A percentile compares a stretch with the other conserved stretches of the same genome.
phyloP scores from a whole-genome alignment of 2,797 vertebrate genomes.

The Coccyzus lansbergi region DNA sequence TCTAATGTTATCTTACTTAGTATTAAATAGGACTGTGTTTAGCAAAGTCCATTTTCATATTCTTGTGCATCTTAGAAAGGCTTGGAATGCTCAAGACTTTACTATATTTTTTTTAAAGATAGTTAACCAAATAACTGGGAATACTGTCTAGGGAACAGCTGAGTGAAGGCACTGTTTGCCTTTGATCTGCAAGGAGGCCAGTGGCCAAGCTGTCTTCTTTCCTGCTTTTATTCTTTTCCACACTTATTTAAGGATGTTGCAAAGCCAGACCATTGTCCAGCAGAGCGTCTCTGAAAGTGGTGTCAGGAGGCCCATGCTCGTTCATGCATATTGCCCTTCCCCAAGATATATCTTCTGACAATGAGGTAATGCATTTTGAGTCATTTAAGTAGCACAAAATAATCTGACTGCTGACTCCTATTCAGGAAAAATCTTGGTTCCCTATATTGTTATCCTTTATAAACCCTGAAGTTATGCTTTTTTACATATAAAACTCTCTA shows the following conservation, averaged over 20 bases:
- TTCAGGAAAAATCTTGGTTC: background rate
- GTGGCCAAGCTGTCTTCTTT: background rate
- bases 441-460: background rate
- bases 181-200: background rate
- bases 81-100: background rate
- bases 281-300: background rate
- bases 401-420: background rate
- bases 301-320: fast-evolving
- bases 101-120: background rate
- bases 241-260: background rate
- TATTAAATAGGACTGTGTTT: background rate
- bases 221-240: background rate
- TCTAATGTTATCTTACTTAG: fast-evolving
- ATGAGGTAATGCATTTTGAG: background rate
- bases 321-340: background rate
- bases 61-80: background rate
- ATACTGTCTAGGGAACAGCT: background rate
- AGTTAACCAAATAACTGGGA: background rate
- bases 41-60: background rate
- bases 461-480: background rate
- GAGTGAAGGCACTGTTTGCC: background rate
- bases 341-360: background rate
- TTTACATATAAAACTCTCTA: background rate
- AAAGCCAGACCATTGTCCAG: background rate
- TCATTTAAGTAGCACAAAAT: background rate